A percentile compares a stretch with the other conserved stretches of the same genome.
Evolutionary conservation across 2,797 vertebrate genomes (phyloP).

Genomic region (Coendou prehensilis): DNA sequence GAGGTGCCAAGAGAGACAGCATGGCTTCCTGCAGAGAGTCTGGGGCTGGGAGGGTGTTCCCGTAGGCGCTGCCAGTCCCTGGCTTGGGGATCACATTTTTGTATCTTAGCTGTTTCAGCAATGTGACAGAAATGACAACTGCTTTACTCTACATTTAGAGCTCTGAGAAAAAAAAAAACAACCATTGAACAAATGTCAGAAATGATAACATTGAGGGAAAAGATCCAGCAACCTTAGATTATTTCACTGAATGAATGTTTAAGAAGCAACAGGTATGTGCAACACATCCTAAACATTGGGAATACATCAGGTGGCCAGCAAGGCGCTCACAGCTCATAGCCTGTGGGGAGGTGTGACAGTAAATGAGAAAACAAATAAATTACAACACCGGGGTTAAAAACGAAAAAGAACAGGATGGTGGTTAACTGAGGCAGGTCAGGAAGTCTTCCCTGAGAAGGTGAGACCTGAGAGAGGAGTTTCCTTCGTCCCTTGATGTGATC

Average conservation of each 20-base stretch:
- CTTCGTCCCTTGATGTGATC: not conserved
- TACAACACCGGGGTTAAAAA: not conserved
- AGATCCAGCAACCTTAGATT: not conserved
- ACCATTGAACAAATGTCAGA: not conserved
- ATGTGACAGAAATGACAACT: not conserved
- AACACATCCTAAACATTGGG: not conserved
- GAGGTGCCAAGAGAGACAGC: constrained; percentile 70
- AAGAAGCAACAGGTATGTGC: not conserved
- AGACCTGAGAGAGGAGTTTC: not conserved
- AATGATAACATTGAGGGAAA: not conserved
- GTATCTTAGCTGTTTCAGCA: not conserved
- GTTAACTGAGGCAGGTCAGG: not conserved
- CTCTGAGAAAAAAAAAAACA: not conserved
- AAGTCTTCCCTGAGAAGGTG: constrained; percentile 15
- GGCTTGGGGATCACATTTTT: not conserved
- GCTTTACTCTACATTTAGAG: not conserved
- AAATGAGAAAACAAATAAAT: not conserved
- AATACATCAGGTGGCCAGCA: no score
- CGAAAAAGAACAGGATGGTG: not conserved
- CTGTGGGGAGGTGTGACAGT: not conserved
- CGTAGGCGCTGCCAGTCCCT: not conserved
- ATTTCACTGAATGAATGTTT: not conserved
- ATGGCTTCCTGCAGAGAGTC: not conserved
- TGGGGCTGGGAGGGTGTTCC: not conserved
- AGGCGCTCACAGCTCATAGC: not conserved